These are phyloP conservation scores for Polydrusus cervinus DNA, from an alignment of 2,888 invertebrate genomes.

Conservation along the genomic window DNA sequence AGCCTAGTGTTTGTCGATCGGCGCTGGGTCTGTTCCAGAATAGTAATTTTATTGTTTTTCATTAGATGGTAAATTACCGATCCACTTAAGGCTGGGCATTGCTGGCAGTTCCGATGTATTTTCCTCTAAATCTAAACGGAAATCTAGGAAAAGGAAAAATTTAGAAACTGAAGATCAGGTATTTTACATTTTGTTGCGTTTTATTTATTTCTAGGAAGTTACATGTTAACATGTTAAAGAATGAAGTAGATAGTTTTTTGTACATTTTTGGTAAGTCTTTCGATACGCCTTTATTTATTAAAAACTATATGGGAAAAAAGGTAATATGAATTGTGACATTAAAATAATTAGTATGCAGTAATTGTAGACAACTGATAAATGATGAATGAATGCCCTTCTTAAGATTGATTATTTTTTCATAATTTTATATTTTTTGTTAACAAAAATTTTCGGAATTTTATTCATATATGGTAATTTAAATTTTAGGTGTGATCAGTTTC, in stretches of 20 bases:
- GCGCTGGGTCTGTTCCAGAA: too few species aligned
- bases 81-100: constrained; percentile 68
- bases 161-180: constrained; percentile 72
- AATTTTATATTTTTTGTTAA: too few species aligned
- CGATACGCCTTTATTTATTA: not conserved
- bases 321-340: not conserved
- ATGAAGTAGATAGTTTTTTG: constrained; percentile 4
- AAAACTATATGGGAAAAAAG: not conserved
- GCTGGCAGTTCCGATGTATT: constrained; percentile 62
- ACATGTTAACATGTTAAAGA: constrained; percentile 7
- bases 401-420: too few species aligned
- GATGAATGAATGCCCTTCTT: too few species aligned
- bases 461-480: too few species aligned
- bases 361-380: not conserved
- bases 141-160: constrained; percentile 71
- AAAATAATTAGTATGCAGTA: not conserved
- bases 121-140: constrained; percentile 65
- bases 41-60: constrained; percentile 29
- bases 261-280: constrained; percentile 13
- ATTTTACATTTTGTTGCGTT: constrained; percentile 62
- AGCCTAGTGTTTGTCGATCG: too few species aligned
- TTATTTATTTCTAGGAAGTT: constrained; percentile 23
- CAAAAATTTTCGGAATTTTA: too few species aligned
- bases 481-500: too few species aligned
- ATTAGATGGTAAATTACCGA: constrained; percentile 68